Evolutionary conservation across 1,140 invertebrate species (phyloP).

Genomic region (Aporrectodea caliginosa): DNA sequence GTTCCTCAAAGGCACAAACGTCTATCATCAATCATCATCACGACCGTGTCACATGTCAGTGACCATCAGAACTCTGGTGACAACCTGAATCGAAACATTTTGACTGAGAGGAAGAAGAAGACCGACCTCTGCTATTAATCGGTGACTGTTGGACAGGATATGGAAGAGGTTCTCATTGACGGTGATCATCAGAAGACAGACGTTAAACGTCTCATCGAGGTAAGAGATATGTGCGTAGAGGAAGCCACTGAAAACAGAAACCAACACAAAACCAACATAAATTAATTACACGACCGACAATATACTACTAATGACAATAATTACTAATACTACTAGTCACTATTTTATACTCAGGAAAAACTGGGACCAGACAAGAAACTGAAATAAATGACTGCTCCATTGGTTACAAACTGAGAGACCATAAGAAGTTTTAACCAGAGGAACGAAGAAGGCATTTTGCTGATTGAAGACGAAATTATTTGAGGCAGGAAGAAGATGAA

Average conservation of each 20-base stretch:
- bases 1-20: too few species aligned
- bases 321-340: background rate
- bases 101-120: too few species aligned
- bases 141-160: constrained; percentile 82
- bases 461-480: too few species aligned
- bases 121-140: constrained; percentile 73
- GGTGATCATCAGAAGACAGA: constrained; percentile 82
- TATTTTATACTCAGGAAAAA: background rate
- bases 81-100: too few species aligned
- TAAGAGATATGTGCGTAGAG: constrained; percentile 93
- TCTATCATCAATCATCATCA: too few species aligned
- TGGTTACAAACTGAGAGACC: too few species aligned
- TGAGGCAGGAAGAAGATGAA: too few species aligned
- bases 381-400: background rate
- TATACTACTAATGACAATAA: background rate
- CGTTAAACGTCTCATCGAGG: constrained; percentile 81
- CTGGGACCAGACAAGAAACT: background rate
- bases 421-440: too few species aligned
- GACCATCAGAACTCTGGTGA: too few species aligned
- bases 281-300: background rate
- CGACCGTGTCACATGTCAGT: too few species aligned
- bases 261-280: background rate
- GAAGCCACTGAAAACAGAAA: constrained; percentile 68
- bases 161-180: constrained; percentile 88
- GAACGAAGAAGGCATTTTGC: too few species aligned